These are phyloP conservation scores for Epinotia demarniana DNA, from an alignment of 2,888 invertebrate species.

Conservation along the genomic window DNA sequence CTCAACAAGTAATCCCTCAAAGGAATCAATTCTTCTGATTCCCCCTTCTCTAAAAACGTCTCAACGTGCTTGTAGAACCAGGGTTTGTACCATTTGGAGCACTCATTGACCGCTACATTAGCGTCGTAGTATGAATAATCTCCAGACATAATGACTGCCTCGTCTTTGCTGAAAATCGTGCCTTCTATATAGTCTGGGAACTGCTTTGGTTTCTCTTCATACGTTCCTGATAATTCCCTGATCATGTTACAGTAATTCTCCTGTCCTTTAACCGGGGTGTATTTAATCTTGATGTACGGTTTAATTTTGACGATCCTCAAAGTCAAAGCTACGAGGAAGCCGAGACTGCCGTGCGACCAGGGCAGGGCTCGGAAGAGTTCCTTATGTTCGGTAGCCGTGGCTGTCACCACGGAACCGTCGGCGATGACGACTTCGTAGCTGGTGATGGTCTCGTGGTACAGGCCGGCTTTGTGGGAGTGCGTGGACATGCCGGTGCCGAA, in stretches of 20 bases:
- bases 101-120: slow-evolving; percentile 80
- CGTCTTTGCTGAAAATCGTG: slow-evolving; percentile 86
- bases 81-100: slow-evolving; percentile 88
- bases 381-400: slow-evolving; percentile 82
- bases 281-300: slow-evolving; percentile 87
- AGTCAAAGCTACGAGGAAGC: slow-evolving; percentile 87
- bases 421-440: slow-evolving; percentile 87
- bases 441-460: slow-evolving; percentile 87
- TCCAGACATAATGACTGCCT: slow-evolving; percentile 88
- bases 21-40: slow-evolving; percentile 86
- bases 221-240: slow-evolving; percentile 85
- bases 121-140: slow-evolving; percentile 86
- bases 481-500: slow-evolving; percentile 90
- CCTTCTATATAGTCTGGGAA: slow-evolving; percentile 87
- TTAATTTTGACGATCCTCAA: slow-evolving; percentile 86
- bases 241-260: slow-evolving; percentile 86
- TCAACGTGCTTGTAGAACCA: slow-evolving; percentile 90
- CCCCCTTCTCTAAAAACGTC: slow-evolving; percentile 80
- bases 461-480: slow-evolving; percentile 88
- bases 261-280: slow-evolving; percentile 86
- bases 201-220: slow-evolving; percentile 70
- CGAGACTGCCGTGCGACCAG: slow-evolving; percentile 88
- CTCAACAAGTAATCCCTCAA: slow-evolving; percentile 86
- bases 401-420: slow-evolving; percentile 85
- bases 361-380: slow-evolving; percentile 86